Evolutionary conservation across 2,113 vertebrate species (phyloP).

Genomic region (Gambusia affinis): DNA sequence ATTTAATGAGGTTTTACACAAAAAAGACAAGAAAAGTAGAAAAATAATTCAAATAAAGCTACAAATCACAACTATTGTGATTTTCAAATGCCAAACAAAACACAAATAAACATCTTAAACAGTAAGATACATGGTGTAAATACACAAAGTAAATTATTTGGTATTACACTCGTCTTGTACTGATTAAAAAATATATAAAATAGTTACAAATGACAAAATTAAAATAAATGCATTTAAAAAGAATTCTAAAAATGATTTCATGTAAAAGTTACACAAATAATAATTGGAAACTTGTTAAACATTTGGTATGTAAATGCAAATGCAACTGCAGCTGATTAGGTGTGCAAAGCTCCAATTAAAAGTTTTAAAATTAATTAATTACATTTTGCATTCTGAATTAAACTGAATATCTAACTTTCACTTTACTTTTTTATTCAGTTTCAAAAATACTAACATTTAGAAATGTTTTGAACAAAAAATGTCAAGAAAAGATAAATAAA

Average conservation of each 20-base stretch:
- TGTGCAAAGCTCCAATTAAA: not conserved
- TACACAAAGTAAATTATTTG: not conserved
- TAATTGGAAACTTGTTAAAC: no score
- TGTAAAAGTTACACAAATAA: no score
- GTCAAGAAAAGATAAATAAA: no score
- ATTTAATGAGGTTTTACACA: no score
- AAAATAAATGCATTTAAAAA: no score
- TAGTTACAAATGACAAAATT: not conserved
- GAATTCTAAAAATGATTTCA: no score
- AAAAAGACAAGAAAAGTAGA: no score
- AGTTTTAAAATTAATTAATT: not conserved
- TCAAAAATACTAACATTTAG: not conserved
- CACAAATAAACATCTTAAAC: not conserved
- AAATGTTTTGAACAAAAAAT: no score
- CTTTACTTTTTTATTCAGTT: no score
- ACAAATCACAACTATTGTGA: no score
- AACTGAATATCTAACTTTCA: not conserved
- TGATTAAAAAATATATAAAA: not conserved
- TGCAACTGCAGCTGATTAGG: constrained; percentile 7
- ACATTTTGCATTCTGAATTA: not conserved
- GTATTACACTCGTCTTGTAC: not conserved
- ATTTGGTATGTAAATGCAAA: no score
- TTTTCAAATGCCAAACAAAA: not conserved
- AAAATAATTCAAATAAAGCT: no score
- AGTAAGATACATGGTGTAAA: not conserved